These are phyloP conservation scores for Cyrtonyx montezumae DNA, from an alignment of 2,113 vertebrate species.

Conservation along the genomic window DNA sequence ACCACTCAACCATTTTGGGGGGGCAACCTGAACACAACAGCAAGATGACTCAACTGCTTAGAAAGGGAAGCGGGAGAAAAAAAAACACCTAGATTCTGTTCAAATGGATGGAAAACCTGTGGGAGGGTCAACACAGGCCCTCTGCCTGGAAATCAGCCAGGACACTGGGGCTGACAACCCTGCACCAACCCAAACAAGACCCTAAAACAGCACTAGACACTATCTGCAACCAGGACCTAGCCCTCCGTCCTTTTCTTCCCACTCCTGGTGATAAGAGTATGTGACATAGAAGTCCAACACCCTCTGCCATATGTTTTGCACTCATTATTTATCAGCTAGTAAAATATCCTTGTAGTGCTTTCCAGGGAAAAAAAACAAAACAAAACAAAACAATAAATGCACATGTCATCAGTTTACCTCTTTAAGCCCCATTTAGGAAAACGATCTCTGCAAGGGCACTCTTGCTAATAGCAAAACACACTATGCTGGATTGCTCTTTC, in stretches of 20 bases:
- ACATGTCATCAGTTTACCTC: neutral
- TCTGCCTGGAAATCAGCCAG: neutral
- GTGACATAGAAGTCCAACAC: neutral
- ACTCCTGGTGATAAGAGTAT: neutral
- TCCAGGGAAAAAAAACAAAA: neutral
- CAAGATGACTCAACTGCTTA: fast-evolving
- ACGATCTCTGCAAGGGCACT: neutral
- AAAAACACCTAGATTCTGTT: neutral
- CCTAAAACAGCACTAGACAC: neutral
- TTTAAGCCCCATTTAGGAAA: neutral
- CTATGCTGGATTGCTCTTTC: neutral
- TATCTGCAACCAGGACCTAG: neutral
- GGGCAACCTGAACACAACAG: neutral
- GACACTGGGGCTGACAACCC: neutral
- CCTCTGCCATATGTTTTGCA: neutral
- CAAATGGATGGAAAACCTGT: neutral
- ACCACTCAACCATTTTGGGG: too few relatives aligned
- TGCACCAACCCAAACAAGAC: neutral
- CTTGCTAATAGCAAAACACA: neutral
- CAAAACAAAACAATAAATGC: neutral
- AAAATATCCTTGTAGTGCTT: neutral
- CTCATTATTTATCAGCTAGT: neutral
- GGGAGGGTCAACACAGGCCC: neutral
- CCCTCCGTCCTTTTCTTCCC: neutral
- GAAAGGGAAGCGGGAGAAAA: neutral